Evolutionary conservation across 2,888 invertebrate genomes (phyloP).

Genomic region (Alviniconcha strummeri): DNA sequence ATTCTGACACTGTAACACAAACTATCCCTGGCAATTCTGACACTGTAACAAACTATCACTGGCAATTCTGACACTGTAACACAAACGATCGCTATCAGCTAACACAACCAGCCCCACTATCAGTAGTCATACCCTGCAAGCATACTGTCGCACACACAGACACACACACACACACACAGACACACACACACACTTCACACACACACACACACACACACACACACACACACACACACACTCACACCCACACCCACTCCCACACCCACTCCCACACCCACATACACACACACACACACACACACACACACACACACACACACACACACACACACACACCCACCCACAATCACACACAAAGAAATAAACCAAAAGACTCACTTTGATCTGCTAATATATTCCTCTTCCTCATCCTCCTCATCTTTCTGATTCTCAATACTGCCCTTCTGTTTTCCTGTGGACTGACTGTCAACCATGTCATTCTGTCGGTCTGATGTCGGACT

Average conservation of each 20-base stretch:
- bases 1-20: too few relatives aligned
- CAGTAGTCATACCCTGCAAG: too few relatives aligned
- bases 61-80: too few relatives aligned
- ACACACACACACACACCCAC: constrained; percentile 3
- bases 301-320: neutral
- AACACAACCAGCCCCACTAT: too few relatives aligned
- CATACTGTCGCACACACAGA: too few relatives aligned
- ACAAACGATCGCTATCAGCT: too few relatives aligned
- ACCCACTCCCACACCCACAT: neutral
- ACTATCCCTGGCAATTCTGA: too few relatives aligned
- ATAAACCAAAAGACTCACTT: constrained; percentile 20
- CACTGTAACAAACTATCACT: too few relatives aligned
- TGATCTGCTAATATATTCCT: constrained; percentile 19
- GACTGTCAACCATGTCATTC: neutral
- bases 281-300: neutral
- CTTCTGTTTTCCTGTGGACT: neutral
- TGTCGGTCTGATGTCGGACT: neutral
- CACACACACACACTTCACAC: constrained; percentile 12
- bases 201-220: constrained; percentile 2
- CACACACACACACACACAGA: neutral
- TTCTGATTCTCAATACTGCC: neutral
- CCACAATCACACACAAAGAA: neutral
- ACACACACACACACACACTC: neutral
- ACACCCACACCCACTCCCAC: neutral
- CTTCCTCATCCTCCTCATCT: constrained; percentile 26